Evolutionary conservation across 2,888 invertebrate genomes (phyloP).

Genomic region (Tridacna crocea): DNA sequence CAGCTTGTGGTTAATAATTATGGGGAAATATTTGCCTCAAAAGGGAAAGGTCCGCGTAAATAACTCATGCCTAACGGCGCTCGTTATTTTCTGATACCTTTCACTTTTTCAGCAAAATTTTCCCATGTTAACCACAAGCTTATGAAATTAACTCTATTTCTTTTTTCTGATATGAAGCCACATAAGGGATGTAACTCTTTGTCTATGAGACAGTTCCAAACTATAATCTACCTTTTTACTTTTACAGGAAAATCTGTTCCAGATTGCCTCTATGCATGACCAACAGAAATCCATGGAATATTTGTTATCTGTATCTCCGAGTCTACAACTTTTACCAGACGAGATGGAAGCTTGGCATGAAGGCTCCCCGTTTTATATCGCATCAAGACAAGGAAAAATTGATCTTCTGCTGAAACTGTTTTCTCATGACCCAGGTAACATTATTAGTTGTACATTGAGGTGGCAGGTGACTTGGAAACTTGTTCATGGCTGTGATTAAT

Average conservation of each 20-base stretch:
- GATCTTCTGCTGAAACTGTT: conserved; percentile 56
- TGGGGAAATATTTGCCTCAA: too few species aligned
- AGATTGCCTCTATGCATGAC: conserved; percentile 55
- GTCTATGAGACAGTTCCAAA: too few species aligned
- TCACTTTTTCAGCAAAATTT: too few species aligned
- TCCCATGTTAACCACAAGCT: too few species aligned
- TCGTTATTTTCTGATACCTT: too few species aligned
- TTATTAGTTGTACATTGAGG: not conserved
- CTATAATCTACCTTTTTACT: not conserved
- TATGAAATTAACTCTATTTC: too few species aligned
- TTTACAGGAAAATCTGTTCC: conserved; percentile 63
- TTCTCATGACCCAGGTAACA: conserved; percentile 60
- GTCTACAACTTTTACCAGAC: conserved; percentile 46
- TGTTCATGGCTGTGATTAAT: too few species aligned
- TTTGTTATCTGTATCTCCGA: conserved; percentile 41
- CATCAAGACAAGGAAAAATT: conserved; percentile 63
- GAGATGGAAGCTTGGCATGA: conserved; percentile 55
- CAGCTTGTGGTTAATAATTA: too few species aligned
- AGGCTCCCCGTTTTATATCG: conserved; percentile 68
- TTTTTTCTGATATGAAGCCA: too few species aligned
- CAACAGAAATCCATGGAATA: conserved; percentile 44
- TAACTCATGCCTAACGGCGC: too few species aligned
- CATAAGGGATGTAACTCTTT: too few species aligned
- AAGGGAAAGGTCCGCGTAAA: too few species aligned
- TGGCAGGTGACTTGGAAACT: not conserved